Percentiles rank a stretch among this genome's conserved stretches.
Evolutionary conservation across 2,888 invertebrate genomes (phyloP).

Genomic region (Embidobia sp.): DNA sequence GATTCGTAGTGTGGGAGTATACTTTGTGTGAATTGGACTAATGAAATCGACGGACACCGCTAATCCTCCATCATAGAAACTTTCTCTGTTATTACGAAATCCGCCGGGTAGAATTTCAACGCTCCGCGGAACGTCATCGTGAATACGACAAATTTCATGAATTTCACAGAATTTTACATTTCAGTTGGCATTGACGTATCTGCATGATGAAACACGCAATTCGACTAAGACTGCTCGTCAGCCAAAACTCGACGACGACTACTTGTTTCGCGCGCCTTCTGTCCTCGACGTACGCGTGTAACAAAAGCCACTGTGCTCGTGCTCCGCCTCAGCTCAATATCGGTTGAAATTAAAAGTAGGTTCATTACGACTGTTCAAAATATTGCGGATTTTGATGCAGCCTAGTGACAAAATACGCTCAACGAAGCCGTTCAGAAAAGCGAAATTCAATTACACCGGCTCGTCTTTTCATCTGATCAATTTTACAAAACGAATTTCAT

Average conservation of each 20-base stretch:
- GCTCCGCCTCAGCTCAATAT: background rate
- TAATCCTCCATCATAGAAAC: constrained; percentile 40
- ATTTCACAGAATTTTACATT: constrained; percentile 44
- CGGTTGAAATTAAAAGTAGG: constrained; percentile 4
- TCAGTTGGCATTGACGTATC: constrained; percentile 37
- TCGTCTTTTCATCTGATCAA: background rate
- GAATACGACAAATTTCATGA: constrained; percentile 48
- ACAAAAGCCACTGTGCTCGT: background rate
- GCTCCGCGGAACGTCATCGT: constrained; percentile 28
- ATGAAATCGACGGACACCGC: constrained; percentile 52
- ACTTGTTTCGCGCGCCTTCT: constrained; percentile 6
- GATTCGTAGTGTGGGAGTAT: background rate
- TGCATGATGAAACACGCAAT: constrained; percentile 20
- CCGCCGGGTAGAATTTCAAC: constrained; percentile 16
- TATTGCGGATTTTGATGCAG: background rate
- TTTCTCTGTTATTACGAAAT: constrained; percentile 46
- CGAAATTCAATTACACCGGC: background rate
- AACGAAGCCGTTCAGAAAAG: no score
- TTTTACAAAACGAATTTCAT: background rate
- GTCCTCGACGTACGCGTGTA: no score
- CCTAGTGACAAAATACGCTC: background rate
- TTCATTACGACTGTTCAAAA: constrained; percentile 3
- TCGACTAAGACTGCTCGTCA: constrained; percentile 15
- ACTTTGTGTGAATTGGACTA: constrained; percentile 44
- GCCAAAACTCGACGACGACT: constrained; percentile 7